Conservation (phyloP, 2,113 vertebrate species). For the Camelus bactrianus region DNA sequence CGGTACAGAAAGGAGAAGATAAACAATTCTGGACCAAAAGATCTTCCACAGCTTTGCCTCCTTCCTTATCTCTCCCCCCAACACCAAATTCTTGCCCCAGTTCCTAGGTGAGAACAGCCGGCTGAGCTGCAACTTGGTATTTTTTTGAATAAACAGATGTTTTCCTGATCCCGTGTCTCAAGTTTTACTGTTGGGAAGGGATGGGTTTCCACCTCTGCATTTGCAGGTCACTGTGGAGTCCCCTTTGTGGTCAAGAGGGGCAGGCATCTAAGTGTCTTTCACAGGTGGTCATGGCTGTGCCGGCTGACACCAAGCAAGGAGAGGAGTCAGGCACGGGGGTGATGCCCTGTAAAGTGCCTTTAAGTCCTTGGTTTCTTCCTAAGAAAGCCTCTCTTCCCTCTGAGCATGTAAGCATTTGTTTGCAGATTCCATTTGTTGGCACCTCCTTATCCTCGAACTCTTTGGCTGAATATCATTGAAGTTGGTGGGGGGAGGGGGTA, state of each 20-base stretch:
- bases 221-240: not conserved
- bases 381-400: not conserved
- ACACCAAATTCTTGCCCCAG: not conserved
- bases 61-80: not conserved
- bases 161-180: constrained; percentile 70
- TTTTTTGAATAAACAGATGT: constrained; percentile 83
- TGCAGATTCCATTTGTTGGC: not conserved
- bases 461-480: not conserved
- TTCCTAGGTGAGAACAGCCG: constrained; percentile 2
- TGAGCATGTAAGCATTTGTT: not conserved
- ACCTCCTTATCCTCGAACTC: not conserved
- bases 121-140: constrained; percentile 60
- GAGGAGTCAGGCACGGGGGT: accelerated
- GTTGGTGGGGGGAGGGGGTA: accelerated
- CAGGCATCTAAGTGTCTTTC: not conserved
- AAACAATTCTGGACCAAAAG: not conserved
- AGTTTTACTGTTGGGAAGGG: not conserved
- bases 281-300: not conserved
- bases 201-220: not conserved
- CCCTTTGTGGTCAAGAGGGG: accelerated
- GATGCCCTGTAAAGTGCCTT: not conserved
- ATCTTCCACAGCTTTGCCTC: not conserved
- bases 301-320: not conserved
- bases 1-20: not conserved
- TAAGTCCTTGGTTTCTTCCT: not conserved